These are phyloP conservation scores for Helleia helle DNA, from an alignment of 2,888 invertebrate genomes.

Conservation along the genomic window DNA sequence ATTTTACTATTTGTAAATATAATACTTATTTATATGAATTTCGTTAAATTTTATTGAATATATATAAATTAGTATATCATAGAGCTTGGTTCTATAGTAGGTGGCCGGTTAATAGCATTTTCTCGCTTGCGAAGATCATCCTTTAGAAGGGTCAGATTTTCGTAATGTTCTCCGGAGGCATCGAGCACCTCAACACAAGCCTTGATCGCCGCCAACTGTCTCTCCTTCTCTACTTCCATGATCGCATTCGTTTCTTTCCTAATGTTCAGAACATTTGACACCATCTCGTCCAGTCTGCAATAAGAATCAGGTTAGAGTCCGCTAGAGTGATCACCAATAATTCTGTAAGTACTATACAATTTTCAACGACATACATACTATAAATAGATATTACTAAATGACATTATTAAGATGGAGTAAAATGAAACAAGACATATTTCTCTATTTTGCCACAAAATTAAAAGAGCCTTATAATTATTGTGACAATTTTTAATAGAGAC, in stretches of 20 bases:
- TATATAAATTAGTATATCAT: background rate
- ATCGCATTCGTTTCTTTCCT: slow-evolving; percentile 43
- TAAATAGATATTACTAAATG: no score
- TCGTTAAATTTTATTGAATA: no score
- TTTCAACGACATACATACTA: no score
- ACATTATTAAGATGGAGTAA: no score
- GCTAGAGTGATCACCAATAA: no score
- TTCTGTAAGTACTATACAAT: background rate
- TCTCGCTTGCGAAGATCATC: slow-evolving; percentile 44
- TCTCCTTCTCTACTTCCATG: slow-evolving; percentile 40
- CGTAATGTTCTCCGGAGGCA: slow-evolving; percentile 52
- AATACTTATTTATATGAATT: no score
- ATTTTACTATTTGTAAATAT: no score
- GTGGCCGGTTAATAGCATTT: slow-evolving; percentile 35
- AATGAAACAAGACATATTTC: no score
- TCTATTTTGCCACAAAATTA: no score
- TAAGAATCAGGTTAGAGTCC: no score
- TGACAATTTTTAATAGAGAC: no score
- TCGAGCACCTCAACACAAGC: slow-evolving; percentile 49
- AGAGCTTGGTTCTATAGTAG: slow-evolving; percentile 41
- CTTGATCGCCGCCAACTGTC: slow-evolving; percentile 41
- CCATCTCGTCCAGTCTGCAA: slow-evolving; percentile 52
- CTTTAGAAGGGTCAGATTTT: slow-evolving; percentile 44
- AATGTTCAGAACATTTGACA: slow-evolving; percentile 44
- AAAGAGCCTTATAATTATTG: no score